Base-by-base conservation (phyloP, 2,888 invertebrate genomes). In the Camponotus fellah region DNA sequence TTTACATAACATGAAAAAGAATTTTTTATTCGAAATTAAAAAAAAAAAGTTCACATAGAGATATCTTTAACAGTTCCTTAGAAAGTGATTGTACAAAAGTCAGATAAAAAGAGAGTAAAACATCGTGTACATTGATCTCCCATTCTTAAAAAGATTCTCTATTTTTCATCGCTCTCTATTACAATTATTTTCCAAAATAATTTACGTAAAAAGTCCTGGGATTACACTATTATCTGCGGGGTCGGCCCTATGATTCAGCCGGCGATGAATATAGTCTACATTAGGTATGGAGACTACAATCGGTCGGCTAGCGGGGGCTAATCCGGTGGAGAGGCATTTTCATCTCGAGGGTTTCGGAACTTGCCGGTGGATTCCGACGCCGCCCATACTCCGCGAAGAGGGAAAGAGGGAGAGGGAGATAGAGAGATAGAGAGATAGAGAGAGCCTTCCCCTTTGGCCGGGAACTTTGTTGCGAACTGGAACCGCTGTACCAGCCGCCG, bases 261-360 rank as follows among this genome's bases (percentile, higher is more conserved):
- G 68, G 84, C 82, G 76, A 84, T 64, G 87, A 86, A 83, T 79
- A 81, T 72, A 86, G 86, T 84, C 83, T 83, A 85, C 89, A 87
- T 89, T 89, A 88, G 85, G 81, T 79, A 86, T 79, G 83, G 84
- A 85, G 81, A 83, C 82, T 83, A 86, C 86, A 84, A 87, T 88
- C 86, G 85, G 85, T 85, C 80, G 89, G 81, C 69, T 82, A 85
- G 87, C 58, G 83, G 86, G 87, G 88, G 91, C 90, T 90, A 90
- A 90, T 90, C 90, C 88, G 86, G 76, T 85, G 62, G 66, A 85
- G 87, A 84, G 89, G 91, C 88, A 89, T 89, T 90, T 91, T 90
- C 91, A 89, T 91, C 87, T 87, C 85, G 53, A 84, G 88, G 88
- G 87, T 88, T 90, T 87, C 86, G 85, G 85, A 90, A 90, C 90